Conservation (phyloP, 2,797 vertebrate species). For the Oryzias sinensis region DNA sequence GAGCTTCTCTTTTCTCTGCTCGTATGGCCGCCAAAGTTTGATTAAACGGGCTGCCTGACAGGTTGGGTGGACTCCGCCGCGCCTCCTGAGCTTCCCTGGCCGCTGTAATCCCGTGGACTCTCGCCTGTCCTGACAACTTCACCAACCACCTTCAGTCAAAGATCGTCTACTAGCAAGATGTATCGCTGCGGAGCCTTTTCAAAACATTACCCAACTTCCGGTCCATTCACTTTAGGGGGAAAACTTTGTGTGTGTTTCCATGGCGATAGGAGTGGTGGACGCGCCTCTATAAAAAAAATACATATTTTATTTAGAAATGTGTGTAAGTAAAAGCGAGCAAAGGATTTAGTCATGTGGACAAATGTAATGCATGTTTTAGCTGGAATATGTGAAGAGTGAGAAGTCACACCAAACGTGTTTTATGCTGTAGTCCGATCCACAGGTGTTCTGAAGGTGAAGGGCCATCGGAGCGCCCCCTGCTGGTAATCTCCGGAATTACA, state of each 20-base stretch:
- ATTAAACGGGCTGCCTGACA: background rate
- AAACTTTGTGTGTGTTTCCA: background rate
- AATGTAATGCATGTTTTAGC: background rate
- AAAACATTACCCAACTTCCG: background rate
- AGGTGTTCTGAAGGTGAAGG: constrained; percentile 17
- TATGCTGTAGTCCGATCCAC: constrained; percentile 9
- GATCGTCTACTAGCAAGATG: constrained; percentile 12
- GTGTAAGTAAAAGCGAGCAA: no score
- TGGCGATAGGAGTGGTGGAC: background rate
- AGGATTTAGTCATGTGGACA: no score
- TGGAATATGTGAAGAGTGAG: constrained; percentile 21
- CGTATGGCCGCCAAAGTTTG: constrained; percentile 2
- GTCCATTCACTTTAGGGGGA: background rate
- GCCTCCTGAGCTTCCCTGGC: constrained; percentile 22
- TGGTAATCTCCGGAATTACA: background rate
- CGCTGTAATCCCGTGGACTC: constrained; percentile 35
- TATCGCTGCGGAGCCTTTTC: background rate
- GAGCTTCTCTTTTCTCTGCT: background rate
- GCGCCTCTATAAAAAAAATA: no score
- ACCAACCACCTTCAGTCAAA: constrained; percentile 42
- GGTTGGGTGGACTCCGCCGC: constrained; percentile 9
- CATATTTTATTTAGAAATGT: no score
- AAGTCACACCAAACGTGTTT: constrained; percentile 8
- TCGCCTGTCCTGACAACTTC: constrained; percentile 46
- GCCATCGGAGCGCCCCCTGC: constrained; percentile 27